A percentile compares a stretch with the other conserved stretches of the same genome.
These are phyloP conservation scores for Pseudorasbora parva DNA, from an alignment of 2,113 vertebrate species.

Conservation along the genomic window DNA sequence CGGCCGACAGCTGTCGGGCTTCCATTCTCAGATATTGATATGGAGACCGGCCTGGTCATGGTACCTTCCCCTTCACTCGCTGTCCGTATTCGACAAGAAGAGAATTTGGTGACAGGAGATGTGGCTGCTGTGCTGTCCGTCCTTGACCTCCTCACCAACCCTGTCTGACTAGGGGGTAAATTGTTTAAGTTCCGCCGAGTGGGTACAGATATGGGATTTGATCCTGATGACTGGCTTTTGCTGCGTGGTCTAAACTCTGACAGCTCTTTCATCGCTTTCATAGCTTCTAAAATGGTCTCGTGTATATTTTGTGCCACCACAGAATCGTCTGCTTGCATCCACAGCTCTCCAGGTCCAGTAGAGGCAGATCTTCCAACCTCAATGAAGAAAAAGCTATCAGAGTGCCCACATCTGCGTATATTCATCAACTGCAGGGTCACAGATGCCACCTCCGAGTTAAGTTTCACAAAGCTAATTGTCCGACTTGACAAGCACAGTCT, in stretches of 20 bases:
- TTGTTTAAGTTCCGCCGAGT: conserved; percentile 79
- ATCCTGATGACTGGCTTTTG: conserved; percentile 93
- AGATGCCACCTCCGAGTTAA: conserved; percentile 89
- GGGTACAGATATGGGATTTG: conserved; percentile 82
- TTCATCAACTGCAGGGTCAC: conserved; percentile 96
- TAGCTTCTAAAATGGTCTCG: conserved; percentile 81
- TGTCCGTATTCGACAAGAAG: conserved; percentile 82
- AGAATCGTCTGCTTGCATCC: conserved; percentile 97
- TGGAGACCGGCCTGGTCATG: conserved; percentile 80
- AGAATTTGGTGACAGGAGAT: conserved; percentile 78
- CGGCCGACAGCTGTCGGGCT: conserved; percentile 84
- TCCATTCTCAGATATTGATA: conserved; percentile 68
- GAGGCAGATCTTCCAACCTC: conserved; percentile 94
- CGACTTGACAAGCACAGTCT: conserved; percentile 91
- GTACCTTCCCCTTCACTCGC: conserved; percentile 85
- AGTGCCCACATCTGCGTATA: conserved; percentile 95
- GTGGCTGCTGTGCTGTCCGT: conserved; percentile 82
- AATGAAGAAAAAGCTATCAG: conserved; percentile 66
- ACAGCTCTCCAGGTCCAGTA: conserved; percentile 94
- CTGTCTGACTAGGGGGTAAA: conserved; percentile 86
- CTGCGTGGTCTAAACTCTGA: conserved; percentile 95
- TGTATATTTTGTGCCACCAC: conserved; percentile 24
- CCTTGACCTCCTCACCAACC: conserved; percentile 80
- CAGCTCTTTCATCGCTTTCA: conserved; percentile 96
- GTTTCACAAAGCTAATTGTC: conserved; percentile 91